phyloP scores from a whole-genome alignment of 92 coral and sea anemone genomes.

The Porites divaricata region DNA sequence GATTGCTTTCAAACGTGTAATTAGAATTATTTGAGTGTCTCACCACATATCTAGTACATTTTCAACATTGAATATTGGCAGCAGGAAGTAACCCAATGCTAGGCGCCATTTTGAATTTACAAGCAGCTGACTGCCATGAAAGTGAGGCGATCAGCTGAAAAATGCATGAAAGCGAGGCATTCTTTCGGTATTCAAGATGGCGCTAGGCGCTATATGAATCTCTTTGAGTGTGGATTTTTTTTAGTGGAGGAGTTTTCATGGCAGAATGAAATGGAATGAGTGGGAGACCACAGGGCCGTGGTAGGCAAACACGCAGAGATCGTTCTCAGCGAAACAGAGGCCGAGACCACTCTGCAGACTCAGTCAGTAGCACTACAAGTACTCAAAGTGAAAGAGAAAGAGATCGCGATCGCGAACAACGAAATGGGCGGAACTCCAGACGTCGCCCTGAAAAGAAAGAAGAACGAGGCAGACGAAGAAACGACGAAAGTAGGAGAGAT shows the following conservation, averaged over 20 bases:
- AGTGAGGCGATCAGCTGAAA: slow-evolving; percentile 63
- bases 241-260: slow-evolving; percentile 71
- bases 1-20: neutral
- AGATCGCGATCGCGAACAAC: slow-evolving; percentile 65
- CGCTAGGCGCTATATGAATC: slow-evolving; percentile 78
- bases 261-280: slow-evolving; percentile 99
- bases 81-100: slow-evolving; percentile 40
- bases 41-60: slow-evolving; percentile 1
- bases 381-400: slow-evolving; percentile 93
- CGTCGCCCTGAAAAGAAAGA: slow-evolving; percentile 92
- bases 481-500: slow-evolving; percentile 81
- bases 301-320: slow-evolving; percentile 99
- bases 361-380: slow-evolving; percentile 85
- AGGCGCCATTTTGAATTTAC: slow-evolving; percentile 43
- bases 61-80: neutral
- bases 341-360: slow-evolving; percentile 97
- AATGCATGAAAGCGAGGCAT: slow-evolving; percentile 21
- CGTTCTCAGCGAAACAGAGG: slow-evolving; percentile 96
- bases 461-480: slow-evolving; percentile 77
- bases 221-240: slow-evolving; percentile 72
- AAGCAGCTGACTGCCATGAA: slow-evolving; percentile 26
- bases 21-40: neutral
- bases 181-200: slow-evolving; percentile 82
- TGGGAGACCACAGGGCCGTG: slow-evolving; percentile 99
- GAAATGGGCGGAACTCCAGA: slow-evolving; percentile 90